phyloP scores from a whole-genome alignment of 2,888 invertebrate species.

The Phyllotreta striolata region DNA sequence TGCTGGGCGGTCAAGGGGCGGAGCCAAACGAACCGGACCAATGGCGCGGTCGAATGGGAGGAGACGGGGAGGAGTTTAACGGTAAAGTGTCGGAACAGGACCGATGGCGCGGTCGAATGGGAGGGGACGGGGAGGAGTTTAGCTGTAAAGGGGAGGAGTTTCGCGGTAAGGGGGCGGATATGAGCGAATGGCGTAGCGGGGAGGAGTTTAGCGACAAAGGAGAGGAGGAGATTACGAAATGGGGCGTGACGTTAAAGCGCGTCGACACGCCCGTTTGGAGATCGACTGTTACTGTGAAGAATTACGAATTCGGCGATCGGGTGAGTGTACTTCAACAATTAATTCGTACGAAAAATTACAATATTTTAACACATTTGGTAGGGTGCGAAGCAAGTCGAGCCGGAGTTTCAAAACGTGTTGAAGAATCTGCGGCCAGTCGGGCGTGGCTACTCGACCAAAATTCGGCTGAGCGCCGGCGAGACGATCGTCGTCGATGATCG shows the following conservation, averaged over 20 bases:
- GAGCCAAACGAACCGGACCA: not conserved
- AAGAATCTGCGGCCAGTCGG: constrained; percentile 55
- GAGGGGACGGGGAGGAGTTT: too few species aligned
- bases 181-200: constrained; percentile 57
- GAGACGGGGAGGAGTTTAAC: too few species aligned
- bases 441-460: constrained; percentile 68
- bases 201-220: constrained; percentile 42
- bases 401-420: constrained; percentile 57
- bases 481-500: constrained; percentile 60
- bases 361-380: not conserved
- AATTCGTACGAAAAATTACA: not conserved
- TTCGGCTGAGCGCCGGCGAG: constrained; percentile 64
- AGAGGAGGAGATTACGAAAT: constrained; percentile 54
- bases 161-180: constrained; percentile 57
- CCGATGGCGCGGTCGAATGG: too few species aligned
- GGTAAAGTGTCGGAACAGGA: too few species aligned
- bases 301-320: constrained; percentile 51
- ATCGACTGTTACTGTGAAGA: constrained; percentile 60
- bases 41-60: too few species aligned
- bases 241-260: constrained; percentile 65
- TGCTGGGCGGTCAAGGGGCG: constrained; percentile 63
- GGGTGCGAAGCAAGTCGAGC: constrained; percentile 38
- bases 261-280: constrained; percentile 60
- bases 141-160: too few species aligned
- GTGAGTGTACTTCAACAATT: not conserved